Evolutionary conservation across 2,113 vertebrate species (phyloP), one percentile per base, ranked within the genome.

Genomic region (Rynchops niger): DNA sequence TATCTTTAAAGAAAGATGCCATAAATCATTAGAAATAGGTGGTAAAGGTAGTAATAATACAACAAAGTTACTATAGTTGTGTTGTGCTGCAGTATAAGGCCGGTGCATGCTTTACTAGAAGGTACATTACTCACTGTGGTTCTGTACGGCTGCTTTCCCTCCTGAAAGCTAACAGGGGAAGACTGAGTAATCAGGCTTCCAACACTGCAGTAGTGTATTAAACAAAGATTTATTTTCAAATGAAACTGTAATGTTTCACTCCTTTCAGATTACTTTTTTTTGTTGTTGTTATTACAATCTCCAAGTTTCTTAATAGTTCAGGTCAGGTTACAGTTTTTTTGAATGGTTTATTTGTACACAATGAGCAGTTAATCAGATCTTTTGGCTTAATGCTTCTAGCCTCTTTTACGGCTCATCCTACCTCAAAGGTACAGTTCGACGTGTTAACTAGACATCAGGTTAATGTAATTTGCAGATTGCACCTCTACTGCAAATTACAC

Each of bases 391-490:
- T 50, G n/a, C 47, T 91, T 85, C 49, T 53, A 58, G n/a, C n/a
- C 22, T 53, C 49, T 92, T 66, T 86, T 78, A 38, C 13, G 16
- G 55, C 59, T 90, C 73, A 53, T 88, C 84, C 70, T 92, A 81
- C 56, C 87, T 78, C 84, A 76, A 21, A 95, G 45, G 70, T 87
- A 12, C 55, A 91, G 82, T 93, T 91, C 56, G 52, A 42, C 80
- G 47, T 52, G 88, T 89, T 97, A 97, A 83, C 55, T 40, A 67
- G 76, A 43, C 66, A 88, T 90, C 80, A 96, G 61, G 36, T 93
- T 95, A 94, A 97, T n/a, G n/a, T n/a, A n/a, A n/a, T n/a, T n/a
- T 96, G 86, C 84, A 96, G 96, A 97, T 94, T 95, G 47, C 69
- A 81, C 34, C 82, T 94, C 69, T 95, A 63, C n/a, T 96, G 86